Evolutionary conservation across 2,888 invertebrate species (phyloP).

Genomic region (Pardosa pseudoannulata): DNA sequence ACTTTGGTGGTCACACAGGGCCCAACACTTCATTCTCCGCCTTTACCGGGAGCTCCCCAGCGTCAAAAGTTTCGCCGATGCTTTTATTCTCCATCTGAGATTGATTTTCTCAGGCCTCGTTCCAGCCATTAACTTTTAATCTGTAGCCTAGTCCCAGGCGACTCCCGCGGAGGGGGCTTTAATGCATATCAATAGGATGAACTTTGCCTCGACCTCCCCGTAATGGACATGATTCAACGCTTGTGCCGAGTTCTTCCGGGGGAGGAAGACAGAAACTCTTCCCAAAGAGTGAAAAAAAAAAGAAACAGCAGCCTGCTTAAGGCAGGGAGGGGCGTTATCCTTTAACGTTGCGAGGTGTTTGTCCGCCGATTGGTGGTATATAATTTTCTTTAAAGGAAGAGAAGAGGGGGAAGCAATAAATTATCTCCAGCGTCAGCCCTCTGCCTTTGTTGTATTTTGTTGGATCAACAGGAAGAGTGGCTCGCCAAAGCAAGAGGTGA

Average conservation of each 20-base stretch:
- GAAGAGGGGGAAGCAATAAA: slow-evolving; percentile 63
- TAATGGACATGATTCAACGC: slow-evolving; percentile 72
- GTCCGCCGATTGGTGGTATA: slow-evolving; percentile 56
- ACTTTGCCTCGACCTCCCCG: slow-evolving; percentile 67
- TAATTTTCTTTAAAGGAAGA: slow-evolving; percentile 68
- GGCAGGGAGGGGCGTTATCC: slow-evolving; percentile 34
- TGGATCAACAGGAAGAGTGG: slow-evolving; percentile 60
- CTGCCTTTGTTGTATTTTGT: slow-evolving; percentile 61
- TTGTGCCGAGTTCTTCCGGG: slow-evolving; percentile 28
- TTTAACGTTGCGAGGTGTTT: slow-evolving; percentile 51
- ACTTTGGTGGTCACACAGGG: slow-evolving; percentile 69
- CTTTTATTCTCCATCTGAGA: slow-evolving; percentile 72
- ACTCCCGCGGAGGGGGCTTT: slow-evolving; percentile 67
- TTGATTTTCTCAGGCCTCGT: slow-evolving; percentile 72
- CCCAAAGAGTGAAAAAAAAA: slow-evolving; percentile 29
- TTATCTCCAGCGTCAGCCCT: slow-evolving; percentile 55
- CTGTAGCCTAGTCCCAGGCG: slow-evolving; percentile 68
- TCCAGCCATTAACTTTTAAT: slow-evolving; percentile 73
- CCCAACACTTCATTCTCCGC: slow-evolving; percentile 72
- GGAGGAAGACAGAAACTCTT: slow-evolving; percentile 19
- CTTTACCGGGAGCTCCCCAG: slow-evolving; percentile 63
- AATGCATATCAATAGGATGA: slow-evolving; percentile 73
- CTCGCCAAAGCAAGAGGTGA: slow-evolving; percentile 22
- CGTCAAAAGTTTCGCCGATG: slow-evolving; percentile 72
- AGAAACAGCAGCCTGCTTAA: slow-evolving; percentile 24